These are phyloP conservation scores for Pseudochromis fuscus DNA, from an alignment of 2,797 vertebrate genomes.

Conservation along the genomic window DNA sequence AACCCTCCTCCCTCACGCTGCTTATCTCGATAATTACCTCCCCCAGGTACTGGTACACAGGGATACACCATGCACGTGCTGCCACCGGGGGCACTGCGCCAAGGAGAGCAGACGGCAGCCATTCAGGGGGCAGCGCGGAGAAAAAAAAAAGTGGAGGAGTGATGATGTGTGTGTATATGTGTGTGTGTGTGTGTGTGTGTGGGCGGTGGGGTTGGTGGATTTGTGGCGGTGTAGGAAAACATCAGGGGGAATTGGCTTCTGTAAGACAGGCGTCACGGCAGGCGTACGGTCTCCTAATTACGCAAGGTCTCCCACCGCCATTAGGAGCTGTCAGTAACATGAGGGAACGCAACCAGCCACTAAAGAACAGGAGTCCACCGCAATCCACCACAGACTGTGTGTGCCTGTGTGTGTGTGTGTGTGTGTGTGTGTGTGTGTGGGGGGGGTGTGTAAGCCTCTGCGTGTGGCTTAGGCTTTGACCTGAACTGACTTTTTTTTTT, in stretches of 20 bases:
- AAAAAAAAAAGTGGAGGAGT: slow-evolving; percentile 62
- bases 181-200: slow-evolving; percentile 29
- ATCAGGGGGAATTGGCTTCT: slow-evolving; percentile 62
- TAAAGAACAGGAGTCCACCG: slow-evolving; percentile 55
- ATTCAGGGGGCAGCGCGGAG: slow-evolving; percentile 71
- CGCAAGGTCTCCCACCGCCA: slow-evolving; percentile 73
- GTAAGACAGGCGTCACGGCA: slow-evolving; percentile 75
- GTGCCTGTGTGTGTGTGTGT: slow-evolving; percentile 1
- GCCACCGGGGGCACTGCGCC: slow-evolving; percentile 76
- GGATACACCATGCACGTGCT: slow-evolving; percentile 56
- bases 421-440: not conserved
- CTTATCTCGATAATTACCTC: slow-evolving; percentile 84
- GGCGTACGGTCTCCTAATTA: slow-evolving; percentile 74
- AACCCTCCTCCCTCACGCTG: slow-evolving; percentile 60
- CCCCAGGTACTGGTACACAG: slow-evolving; percentile 76
- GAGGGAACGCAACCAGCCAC: slow-evolving; percentile 62
- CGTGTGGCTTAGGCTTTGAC: slow-evolving; percentile 35
- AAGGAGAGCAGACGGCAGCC: slow-evolving; percentile 79
- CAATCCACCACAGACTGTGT: slow-evolving; percentile 29
- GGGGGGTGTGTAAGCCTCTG: slow-evolving; percentile 5
- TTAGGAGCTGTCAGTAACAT: slow-evolving; percentile 77
- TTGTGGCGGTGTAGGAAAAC: slow-evolving; percentile 53
- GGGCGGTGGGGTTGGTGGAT: slow-evolving; percentile 6
- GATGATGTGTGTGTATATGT: slow-evolving; percentile 37
- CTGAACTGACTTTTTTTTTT: slow-evolving; percentile 1